phyloP scores from a whole-genome alignment of 2,113 vertebrate genomes.

The Nothoprocta perdicaria region DNA sequence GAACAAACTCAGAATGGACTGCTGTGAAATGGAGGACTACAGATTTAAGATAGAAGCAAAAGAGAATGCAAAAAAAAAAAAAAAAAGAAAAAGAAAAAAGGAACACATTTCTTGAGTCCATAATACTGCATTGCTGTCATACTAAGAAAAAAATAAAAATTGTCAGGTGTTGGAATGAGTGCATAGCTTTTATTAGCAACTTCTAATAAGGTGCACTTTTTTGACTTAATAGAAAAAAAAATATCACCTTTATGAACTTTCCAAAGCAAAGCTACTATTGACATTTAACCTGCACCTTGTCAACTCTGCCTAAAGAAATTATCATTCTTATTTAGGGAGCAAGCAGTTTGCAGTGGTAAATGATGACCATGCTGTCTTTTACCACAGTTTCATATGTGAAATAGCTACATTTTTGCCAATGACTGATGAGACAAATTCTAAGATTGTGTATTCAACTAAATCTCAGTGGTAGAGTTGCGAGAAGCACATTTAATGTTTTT shows the following conservation, averaged over 20 bases:
- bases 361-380: conserved; percentile 6
- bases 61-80: background rate
- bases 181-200: background rate
- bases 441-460: conserved; percentile 68
- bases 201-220: background rate
- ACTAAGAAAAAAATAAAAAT: background rate
- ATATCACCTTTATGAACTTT: background rate
- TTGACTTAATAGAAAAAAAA: background rate
- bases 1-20: background rate
- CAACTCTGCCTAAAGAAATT: background rate
- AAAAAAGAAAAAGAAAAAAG: background rate
- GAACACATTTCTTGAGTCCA: background rate
- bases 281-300: background rate
- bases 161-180: background rate
- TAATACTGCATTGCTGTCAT: background rate
- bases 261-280: background rate
- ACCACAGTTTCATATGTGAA: conserved; percentile 11
- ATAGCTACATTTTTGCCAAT: conserved; percentile 17
- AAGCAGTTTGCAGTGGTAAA: background rate
- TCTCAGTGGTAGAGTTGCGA: conserved; percentile 46
- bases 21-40: background rate
- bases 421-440: conserved; percentile 73
- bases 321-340: conserved; percentile 14
- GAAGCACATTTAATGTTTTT: conserved; percentile 35
- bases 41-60: background rate